A percentile compares a stretch with the other conserved stretches of the same genome.
Conservation (phyloP, 2,797 vertebrate genomes). For the Okamejei kenojei region DNA sequence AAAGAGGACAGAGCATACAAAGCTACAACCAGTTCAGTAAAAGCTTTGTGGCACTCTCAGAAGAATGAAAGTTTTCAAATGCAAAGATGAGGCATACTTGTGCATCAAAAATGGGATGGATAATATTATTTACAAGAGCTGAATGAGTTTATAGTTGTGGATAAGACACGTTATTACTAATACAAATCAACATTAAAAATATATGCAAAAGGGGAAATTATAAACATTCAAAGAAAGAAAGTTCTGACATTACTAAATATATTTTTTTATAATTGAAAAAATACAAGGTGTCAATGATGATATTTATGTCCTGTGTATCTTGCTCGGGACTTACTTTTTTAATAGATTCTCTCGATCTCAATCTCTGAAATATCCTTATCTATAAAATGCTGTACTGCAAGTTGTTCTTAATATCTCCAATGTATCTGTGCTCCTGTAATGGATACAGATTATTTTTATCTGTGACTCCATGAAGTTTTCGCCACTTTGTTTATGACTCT, state of each 20-base stretch:
- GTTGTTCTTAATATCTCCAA: no score
- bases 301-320: neutral
- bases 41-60: neutral
- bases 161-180: neutral
- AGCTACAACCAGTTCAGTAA: neutral
- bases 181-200: slow-evolving; percentile 29
- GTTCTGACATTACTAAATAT: neutral
- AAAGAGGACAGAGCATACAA: neutral
- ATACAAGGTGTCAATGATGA: neutral
- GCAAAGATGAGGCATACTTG: neutral
- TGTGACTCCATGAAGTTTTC: no score
- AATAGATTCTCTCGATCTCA: no score
- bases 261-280: neutral
- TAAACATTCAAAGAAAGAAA: neutral
- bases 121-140: neutral
- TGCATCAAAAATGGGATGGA: neutral
- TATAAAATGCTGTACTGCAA: no score
- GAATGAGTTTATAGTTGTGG: neutral
- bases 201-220: neutral
- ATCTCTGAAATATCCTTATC: no score
- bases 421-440: no score
- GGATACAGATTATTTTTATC: no score
- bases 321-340: neutral
- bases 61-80: neutral
- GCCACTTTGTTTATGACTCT: no score